Percentiles rank a stretch among this genome's conserved stretches.
Conservation (phyloP, 92 coral and sea anemone genomes). For the Plumapathes pennacea region DNA sequence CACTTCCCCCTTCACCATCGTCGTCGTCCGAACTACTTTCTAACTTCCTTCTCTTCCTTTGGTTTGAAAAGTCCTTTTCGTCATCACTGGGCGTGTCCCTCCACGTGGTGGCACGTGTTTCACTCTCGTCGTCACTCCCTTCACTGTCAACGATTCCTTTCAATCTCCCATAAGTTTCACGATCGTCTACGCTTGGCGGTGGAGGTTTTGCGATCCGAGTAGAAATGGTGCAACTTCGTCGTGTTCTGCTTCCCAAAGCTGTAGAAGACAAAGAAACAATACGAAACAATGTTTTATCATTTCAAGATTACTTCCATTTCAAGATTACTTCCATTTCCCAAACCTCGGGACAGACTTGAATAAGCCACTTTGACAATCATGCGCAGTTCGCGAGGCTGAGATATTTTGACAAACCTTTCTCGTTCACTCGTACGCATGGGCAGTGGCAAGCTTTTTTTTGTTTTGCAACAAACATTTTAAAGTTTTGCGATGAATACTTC, state of each 20-base stretch:
- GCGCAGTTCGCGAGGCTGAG: too few species aligned
- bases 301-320: too few species aligned
- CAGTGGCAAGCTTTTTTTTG: too few species aligned
- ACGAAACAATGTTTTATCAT: too few species aligned
- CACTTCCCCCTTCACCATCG: conserved; percentile 13
- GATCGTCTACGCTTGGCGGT: conserved; percentile 42
- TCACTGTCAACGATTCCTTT: conserved; percentile 90
- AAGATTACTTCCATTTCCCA: too few species aligned
- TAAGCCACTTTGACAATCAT: too few species aligned
- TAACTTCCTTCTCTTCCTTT: conserved; percentile 8
- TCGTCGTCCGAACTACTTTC: conserved; percentile 17
- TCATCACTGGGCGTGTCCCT: neutral
- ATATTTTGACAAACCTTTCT: too few species aligned
- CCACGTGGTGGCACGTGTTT: neutral
- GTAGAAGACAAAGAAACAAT: neutral
- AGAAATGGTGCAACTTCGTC: conserved; percentile 24
- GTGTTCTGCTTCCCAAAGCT: conserved; percentile 41
- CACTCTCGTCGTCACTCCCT: conserved; percentile 57
- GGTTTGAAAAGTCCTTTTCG: conserved; percentile 7
- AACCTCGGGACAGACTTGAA: too few species aligned
- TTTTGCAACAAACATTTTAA: too few species aligned
- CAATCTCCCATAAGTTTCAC: conserved; percentile 52
- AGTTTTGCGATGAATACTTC: too few species aligned
- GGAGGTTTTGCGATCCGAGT: conserved; percentile 19
- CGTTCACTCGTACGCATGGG: too few species aligned